Evolutionary conservation across 2,797 vertebrate species (phyloP), one percentile per base, ranked within the genome.

Genomic region (Schizopygopsis pylzovi): DNA sequence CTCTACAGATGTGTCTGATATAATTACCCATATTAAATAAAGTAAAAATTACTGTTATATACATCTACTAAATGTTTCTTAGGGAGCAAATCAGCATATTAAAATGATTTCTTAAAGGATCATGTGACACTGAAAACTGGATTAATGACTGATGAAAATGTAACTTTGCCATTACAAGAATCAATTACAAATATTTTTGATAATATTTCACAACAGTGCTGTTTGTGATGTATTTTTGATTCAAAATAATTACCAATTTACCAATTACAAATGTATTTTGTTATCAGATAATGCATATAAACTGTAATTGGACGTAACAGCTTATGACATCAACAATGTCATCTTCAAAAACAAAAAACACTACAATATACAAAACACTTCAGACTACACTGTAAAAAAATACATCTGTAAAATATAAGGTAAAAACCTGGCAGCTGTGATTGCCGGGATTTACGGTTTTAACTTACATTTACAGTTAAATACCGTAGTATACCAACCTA

Each of bases 1-100:
- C 71, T 82, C 16, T 25, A 72, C 33, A 54, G 28, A 82, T 71
- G 43, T 70, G 80, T 41, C 8, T 7, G 61, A 37, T 67, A 47
- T 43, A 80, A 33, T 33, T 80, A 47, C 56, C 25, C 4, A 49
- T 28, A 20, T 67, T 33, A 37, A 22, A 80, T 33, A 1, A 49
- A 78, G 37, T 41, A 20, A 28, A 45, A 28, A 45, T 18, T 52
- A 28, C 15, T 20, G 28, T 47, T 73, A 18, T 52, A 52, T 49
- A 65, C 45, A 76, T 76, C 49, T 37, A 67, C 33, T 18, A 37
- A 4, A 67, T 67, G 65, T 67, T 20, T 67, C 7, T 18, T 33
- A 37, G 7, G 65, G 28, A 37, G 65, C 3, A 67, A 67, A 67
- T 37, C 33, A 65, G 13, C 63, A 16, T 65, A 65, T 65, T 16